A percentile compares a stretch with the other conserved stretches of the same genome.
Conservation (phyloP, 2,113 vertebrate genomes). For the Otocyon megalotis region DNA sequence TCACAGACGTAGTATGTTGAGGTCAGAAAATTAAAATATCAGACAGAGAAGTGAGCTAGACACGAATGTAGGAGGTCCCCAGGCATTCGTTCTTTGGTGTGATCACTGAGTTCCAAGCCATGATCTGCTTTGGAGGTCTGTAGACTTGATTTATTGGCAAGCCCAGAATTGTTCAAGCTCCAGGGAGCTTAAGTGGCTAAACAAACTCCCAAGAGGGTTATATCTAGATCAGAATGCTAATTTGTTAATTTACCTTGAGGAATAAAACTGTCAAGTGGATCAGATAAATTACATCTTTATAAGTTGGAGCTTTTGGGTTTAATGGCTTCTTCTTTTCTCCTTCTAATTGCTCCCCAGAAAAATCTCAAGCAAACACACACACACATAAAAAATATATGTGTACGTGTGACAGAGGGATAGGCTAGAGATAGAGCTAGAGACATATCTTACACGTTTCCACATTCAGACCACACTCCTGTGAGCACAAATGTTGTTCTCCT, state of each 20-base stretch:
- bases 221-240: conserved; percentile 56
- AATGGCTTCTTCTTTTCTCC: not conserved
- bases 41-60: not conserved
- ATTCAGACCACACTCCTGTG: not conserved
- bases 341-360: not conserved
- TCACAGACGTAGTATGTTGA: not conserved
- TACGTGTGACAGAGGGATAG: not conserved
- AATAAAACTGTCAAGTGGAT: conserved; percentile 8
- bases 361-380: not conserved
- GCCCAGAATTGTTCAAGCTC: not conserved
- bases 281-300: conserved; percentile 45
- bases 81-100: not conserved
- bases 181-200: not conserved
- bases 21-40: not conserved
- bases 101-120: not conserved
- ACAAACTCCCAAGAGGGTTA: not conserved
- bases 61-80: fast-evolving
- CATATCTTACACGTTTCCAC: not conserved
- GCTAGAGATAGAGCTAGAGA: not conserved
- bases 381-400: not conserved
- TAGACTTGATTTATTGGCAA: conserved; percentile 1
- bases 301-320: not conserved
- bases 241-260: conserved; percentile 49
- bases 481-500: not conserved
- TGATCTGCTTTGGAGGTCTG: not conserved